Evolutionary conservation across 2,113 vertebrate genomes (phyloP).

Genomic region (Dicentrarchus labrax): DNA sequence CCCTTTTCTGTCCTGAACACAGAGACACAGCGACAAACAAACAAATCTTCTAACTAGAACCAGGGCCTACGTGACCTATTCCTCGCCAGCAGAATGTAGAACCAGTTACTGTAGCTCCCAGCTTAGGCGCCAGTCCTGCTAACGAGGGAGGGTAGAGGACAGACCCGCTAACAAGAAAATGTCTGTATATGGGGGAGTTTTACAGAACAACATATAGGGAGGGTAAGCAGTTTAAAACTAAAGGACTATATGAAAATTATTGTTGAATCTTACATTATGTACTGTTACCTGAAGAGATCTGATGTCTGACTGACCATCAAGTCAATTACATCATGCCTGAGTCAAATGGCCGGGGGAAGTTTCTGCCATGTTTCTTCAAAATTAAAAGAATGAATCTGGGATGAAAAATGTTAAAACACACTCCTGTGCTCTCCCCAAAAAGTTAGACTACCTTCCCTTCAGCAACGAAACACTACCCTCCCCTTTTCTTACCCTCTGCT

Average conservation of each 20-base stretch:
- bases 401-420: not conserved
- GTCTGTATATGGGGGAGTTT: not conserved
- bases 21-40: constrained; percentile 55
- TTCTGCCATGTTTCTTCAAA: not conserved
- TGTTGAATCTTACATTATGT: not conserved
- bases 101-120: constrained; percentile 30
- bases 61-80: constrained; percentile 80
- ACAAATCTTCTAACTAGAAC: constrained; percentile 50
- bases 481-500: not conserved
- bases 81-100: constrained; percentile 52
- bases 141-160: constrained; percentile 25
- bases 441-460: not conserved
- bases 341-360: not conserved
- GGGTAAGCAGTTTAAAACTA: not conserved
- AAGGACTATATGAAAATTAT: not conserved
- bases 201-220: not conserved
- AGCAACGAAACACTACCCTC: not conserved
- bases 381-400: not conserved
- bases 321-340: not conserved
- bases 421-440: not conserved
- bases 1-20: constrained; percentile 36
- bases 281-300: not conserved
- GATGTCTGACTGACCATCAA: not conserved
- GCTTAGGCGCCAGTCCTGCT: constrained; percentile 28
- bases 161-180: not conserved